Conservation (phyloP, 1,140 invertebrate species). For the Lepidotrigona ventralis region DNA sequence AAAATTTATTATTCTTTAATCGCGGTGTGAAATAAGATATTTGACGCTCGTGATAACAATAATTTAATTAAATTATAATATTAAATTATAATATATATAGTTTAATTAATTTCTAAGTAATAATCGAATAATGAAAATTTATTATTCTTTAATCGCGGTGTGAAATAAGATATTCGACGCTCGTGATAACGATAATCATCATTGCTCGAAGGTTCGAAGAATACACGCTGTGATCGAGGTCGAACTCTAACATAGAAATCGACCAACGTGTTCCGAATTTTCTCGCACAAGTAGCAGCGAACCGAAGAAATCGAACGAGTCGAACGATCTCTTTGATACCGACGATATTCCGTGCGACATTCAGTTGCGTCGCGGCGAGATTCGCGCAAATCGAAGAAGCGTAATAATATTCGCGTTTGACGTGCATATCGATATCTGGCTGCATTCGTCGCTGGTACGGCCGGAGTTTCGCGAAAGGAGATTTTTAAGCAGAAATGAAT, state of each 20-base stretch:
- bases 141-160: too few relatives aligned
- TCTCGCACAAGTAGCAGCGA: constrained; percentile 16
- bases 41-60: neutral
- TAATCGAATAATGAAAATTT: too few relatives aligned
- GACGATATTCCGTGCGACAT: neutral
- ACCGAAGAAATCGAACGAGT: neutral
- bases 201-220: neutral
- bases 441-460: neutral
- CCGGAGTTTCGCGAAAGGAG: constrained; percentile 11
- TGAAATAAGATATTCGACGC: too few relatives aligned
- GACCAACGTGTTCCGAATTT: constrained; percentile 13
- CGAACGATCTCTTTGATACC: neutral
- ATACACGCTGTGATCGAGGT: neutral
- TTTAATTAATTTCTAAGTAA: too few relatives aligned
- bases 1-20: too few relatives aligned
- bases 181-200: neutral
- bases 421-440: neutral
- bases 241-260: neutral
- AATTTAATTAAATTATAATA: too few relatives aligned
- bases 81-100: too few relatives aligned
- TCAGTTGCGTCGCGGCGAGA: too few relatives aligned
- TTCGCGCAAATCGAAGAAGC: neutral
- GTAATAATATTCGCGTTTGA: neutral
- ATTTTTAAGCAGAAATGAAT: neutral
- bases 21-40: too few relatives aligned